Conservation (phyloP, 2,797 vertebrate genomes). For the Sebastes itinus region DNA sequence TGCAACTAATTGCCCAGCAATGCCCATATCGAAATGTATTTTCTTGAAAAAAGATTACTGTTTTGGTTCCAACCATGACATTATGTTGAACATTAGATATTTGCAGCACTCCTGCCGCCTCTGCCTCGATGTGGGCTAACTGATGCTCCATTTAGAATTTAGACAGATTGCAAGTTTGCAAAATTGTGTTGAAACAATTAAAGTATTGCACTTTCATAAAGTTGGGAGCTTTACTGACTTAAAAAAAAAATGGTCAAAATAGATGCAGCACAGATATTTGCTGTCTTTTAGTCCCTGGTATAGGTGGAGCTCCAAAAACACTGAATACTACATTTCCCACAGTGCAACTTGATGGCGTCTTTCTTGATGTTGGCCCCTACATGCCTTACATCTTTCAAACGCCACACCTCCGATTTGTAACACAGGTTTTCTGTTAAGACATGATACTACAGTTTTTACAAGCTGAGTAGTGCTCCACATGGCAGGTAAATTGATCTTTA, state of each 20-base stretch:
- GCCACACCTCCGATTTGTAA: not conserved
- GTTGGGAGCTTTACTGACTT: not conserved
- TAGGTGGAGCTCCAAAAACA: not conserved
- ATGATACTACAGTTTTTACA: not conserved
- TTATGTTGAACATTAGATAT: not conserved
- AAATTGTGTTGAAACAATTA: not conserved
- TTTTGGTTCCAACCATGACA: not conserved
- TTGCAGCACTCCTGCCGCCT: not conserved
- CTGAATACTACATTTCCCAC: not conserved
- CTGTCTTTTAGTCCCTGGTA: too few relatives aligned
- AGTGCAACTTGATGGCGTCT: not conserved
- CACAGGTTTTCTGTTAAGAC: not conserved
- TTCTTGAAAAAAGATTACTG: not conserved
- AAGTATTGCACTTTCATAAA: not conserved
- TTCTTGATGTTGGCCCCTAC: not conserved
- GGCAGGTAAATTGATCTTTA: not conserved
- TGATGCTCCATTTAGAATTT: not conserved
- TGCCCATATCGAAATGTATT: not conserved
- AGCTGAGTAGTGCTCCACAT: not conserved
- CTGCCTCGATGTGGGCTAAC: not conserved
- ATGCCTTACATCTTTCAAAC: not conserved
- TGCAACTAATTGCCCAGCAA: not conserved
- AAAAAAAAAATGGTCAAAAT: not conserved
- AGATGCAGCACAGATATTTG: not conserved
- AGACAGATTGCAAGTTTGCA: not conserved